Conservation (phyloP, 2,888 invertebrate species). For the Stenoptilia bipunctidactyla region DNA sequence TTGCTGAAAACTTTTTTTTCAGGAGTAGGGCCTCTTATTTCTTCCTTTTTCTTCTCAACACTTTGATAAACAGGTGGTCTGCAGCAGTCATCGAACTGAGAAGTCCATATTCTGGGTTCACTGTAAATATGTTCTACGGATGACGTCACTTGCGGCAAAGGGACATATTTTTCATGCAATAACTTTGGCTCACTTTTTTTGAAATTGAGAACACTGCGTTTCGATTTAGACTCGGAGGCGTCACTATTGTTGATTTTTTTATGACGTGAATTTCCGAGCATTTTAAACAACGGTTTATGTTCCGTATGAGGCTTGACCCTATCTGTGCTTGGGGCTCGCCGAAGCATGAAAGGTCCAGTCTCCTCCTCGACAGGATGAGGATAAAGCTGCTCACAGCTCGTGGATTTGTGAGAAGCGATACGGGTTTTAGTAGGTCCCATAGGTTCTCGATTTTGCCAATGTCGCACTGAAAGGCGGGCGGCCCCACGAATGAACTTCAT, state of each 20-base stretch:
- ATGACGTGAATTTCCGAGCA: constrained; percentile 50
- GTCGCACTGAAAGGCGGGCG: constrained; percentile 65
- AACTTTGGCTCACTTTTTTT: constrained; percentile 51
- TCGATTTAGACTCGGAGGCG: constrained; percentile 42
- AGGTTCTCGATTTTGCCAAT: constrained; percentile 63
- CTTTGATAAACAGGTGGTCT: constrained; percentile 58
- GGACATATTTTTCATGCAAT: constrained; percentile 61
- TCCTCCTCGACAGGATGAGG: constrained; percentile 48
- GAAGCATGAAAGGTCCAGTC: constrained; percentile 44
- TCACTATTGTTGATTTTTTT: constrained; percentile 50
- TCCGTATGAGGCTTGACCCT: constrained; percentile 50
- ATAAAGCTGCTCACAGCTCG: constrained; percentile 63
- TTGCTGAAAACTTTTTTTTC: constrained; percentile 50
- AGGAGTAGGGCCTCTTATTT: constrained; percentile 29
- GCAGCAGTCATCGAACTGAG: constrained; percentile 51
- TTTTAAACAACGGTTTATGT: constrained; percentile 53
- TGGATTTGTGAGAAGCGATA: constrained; percentile 50
- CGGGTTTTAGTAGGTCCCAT: constrained; percentile 48
- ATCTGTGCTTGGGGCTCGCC: constrained; percentile 62
- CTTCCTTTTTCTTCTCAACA: constrained; percentile 52
- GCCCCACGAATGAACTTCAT: constrained; percentile 62
- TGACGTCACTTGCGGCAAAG: constrained; percentile 43
- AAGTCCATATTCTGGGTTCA: constrained; percentile 51
- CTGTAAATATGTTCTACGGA: constrained; percentile 53
- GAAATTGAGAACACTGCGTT: constrained; percentile 56